Evolutionary conservation across 1,140 invertebrate species (phyloP).

Genomic region (Lutraria rhynchaena): DNA sequence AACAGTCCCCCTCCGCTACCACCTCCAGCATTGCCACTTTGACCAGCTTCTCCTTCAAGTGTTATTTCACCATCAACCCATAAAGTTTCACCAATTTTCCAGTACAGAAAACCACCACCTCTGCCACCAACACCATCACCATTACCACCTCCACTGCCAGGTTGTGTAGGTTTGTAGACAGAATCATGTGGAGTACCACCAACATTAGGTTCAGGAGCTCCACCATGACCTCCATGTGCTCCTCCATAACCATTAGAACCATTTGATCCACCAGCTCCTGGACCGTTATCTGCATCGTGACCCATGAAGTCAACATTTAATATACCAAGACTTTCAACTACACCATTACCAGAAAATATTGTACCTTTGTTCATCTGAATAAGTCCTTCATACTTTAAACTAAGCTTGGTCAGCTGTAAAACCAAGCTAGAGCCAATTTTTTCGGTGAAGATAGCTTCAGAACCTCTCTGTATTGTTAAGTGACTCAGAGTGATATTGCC

Average conservation of each 20-base stretch:
- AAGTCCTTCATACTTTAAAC: constrained; percentile 68
- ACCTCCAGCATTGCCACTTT: constrained; percentile 65
- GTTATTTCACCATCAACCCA: constrained; percentile 71
- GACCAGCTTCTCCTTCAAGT: constrained; percentile 65
- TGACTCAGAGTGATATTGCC: constrained; percentile 72
- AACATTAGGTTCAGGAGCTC: constrained; percentile 63
- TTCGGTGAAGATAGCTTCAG: constrained; percentile 62
- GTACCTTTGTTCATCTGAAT: constrained; percentile 69
- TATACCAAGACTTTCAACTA: constrained; percentile 69
- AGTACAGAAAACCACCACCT: constrained; percentile 72
- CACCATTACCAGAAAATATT: constrained; percentile 68
- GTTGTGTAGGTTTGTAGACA: constrained; percentile 61
- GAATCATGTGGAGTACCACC: constrained; percentile 70
- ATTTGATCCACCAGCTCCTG: constrained; percentile 60
- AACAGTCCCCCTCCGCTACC: constrained; percentile 73
- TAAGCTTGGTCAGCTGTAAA: constrained; percentile 66
- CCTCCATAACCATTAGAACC: constrained; percentile 65
- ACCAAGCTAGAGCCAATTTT: constrained; percentile 60
- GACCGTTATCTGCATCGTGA: constrained; percentile 54
- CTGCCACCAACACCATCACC: constrained; percentile 70
- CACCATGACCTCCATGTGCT: constrained; percentile 76
- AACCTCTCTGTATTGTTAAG: constrained; percentile 72
- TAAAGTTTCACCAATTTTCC: constrained; percentile 70
- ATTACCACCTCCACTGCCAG: constrained; percentile 74
- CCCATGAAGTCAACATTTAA: constrained; percentile 69